Evolutionary conservation across 2,888 invertebrate genomes (phyloP).

Genomic region (Caenorhabditis japonica): DNA sequence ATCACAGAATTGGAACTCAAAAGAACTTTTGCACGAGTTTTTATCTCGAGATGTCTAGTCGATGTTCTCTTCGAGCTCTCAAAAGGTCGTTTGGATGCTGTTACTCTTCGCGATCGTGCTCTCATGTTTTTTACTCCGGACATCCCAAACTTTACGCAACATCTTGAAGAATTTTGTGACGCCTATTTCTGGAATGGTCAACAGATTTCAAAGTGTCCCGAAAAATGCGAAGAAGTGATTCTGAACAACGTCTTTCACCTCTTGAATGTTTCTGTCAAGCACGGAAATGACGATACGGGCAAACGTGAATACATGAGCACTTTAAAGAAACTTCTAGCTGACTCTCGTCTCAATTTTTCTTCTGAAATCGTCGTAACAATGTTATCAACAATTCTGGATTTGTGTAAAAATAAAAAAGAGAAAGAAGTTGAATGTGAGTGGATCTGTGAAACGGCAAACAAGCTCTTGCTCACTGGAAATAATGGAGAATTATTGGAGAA

Average conservation of each 20-base stretch:
- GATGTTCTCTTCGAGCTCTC: slow-evolving; percentile 35
- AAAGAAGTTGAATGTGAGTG: slow-evolving; percentile 13
- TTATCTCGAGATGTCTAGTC: slow-evolving; percentile 18
- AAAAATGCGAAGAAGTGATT: slow-evolving; percentile 1
- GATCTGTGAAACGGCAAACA: slow-evolving; percentile 20
- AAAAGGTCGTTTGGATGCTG: slow-evolving; percentile 6
- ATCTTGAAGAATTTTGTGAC: slow-evolving; percentile 19
- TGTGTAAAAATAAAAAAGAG: slow-evolving; percentile 4
- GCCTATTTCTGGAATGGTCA: not conserved
- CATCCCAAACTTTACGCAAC: slow-evolving; percentile 5
- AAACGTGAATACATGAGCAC: slow-evolving; percentile 2
- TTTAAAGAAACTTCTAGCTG: slow-evolving; percentile 7
- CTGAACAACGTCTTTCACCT: slow-evolving; percentile 33
- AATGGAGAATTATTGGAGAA: not conserved
- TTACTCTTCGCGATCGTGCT: slow-evolving; percentile 10
- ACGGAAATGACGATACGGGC: slow-evolving; percentile 11
- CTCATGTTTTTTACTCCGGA: slow-evolving; percentile 27
- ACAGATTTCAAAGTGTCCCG: not conserved
- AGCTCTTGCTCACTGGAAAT: slow-evolving; percentile 1
- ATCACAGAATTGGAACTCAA: too few species aligned
- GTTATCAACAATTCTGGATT: slow-evolving; percentile 16
- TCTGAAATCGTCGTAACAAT: slow-evolving; percentile 11
- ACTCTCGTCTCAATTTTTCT: slow-evolving; percentile 16
- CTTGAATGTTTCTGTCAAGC: slow-evolving; percentile 13
- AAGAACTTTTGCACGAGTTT: slow-evolving; percentile 26